Conservation (phyloP, 2,113 vertebrate species). For the Erinaceus europaeus region DNA sequence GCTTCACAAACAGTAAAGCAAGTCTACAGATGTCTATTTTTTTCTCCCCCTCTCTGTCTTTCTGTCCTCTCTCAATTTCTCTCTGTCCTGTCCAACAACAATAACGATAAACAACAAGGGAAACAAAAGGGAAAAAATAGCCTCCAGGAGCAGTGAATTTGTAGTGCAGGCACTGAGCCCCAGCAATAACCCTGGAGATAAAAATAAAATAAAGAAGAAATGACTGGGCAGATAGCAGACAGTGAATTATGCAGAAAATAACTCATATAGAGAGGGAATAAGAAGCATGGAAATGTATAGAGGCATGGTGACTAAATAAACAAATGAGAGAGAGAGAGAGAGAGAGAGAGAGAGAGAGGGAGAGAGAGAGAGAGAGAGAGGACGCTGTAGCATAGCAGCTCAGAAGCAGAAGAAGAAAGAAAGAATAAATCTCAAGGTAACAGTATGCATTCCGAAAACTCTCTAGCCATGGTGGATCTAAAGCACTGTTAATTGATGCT, state of each 20-base stretch:
- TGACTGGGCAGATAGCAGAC: not conserved
- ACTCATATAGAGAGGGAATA: not conserved
- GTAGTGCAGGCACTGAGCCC: too few relatives aligned
- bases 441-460: not conserved
- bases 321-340: not conserved
- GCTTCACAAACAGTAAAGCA: too few relatives aligned
- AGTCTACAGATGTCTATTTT: too few relatives aligned
- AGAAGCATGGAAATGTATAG: not conserved
- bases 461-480: not conserved
- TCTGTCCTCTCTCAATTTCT: too few relatives aligned
- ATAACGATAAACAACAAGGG: too few relatives aligned
- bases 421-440: not conserved
- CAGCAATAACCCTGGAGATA: too few relatives aligned
- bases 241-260: not conserved
- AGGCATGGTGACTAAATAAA: not conserved
- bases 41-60: too few relatives aligned
- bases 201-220: not conserved
- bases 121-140: too few relatives aligned
- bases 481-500: not conserved
- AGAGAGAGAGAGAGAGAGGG: not conserved
- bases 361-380: not conserved
- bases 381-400: too few relatives aligned
- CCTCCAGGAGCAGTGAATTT: too few relatives aligned
- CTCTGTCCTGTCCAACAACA: too few relatives aligned
- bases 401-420: not conserved